Percentiles rank a stretch among this genome's conserved stretches.
These are phyloP conservation scores for Salvelinus namaycush DNA, from an alignment of 2,113 vertebrate genomes.

Conservation along the genomic window DNA sequence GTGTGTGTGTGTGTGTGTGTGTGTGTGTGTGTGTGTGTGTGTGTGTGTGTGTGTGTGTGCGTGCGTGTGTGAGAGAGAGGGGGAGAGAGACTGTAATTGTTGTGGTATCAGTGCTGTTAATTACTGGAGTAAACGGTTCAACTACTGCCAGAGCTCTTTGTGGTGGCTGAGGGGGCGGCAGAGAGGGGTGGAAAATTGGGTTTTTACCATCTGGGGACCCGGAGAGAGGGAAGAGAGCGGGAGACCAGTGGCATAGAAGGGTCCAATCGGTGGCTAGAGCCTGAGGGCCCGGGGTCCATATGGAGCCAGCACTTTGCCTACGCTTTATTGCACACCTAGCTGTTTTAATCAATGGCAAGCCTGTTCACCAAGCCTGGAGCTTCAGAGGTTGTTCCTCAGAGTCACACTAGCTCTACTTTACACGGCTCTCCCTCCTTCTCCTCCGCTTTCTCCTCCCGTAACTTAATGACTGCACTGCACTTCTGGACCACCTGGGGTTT, in stretches of 20 bases:
- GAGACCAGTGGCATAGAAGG: slow-evolving; percentile 68
- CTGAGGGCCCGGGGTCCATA: slow-evolving; percentile 87
- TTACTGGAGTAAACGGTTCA: slow-evolving; percentile 99
- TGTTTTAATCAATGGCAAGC: slow-evolving; percentile 85
- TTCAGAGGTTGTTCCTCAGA: slow-evolving; percentile 71
- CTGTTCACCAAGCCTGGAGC: slow-evolving; percentile 76
- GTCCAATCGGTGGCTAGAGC: slow-evolving; percentile 85
- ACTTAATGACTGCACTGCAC: slow-evolving; percentile 48
- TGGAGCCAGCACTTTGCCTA: slow-evolving; percentile 82
- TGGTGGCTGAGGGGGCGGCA: slow-evolving; percentile 81
- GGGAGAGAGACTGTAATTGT: slow-evolving; percentile 90
- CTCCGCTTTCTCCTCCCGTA: slow-evolving; percentile 35
- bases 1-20: slow-evolving; percentile 7
- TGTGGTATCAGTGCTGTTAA: slow-evolving; percentile 98
- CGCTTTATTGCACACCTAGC: slow-evolving; percentile 81
- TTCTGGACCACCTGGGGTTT: slow-evolving; percentile 34
- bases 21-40: slow-evolving; percentile 30
- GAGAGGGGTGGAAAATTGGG: slow-evolving; percentile 90
- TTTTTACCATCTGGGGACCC: slow-evolving; percentile 96
- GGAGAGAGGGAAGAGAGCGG: slow-evolving; percentile 66
- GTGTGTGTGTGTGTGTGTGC: slow-evolving; percentile 19
- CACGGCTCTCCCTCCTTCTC: slow-evolving; percentile 51
- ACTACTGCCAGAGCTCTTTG: slow-evolving; percentile 98
- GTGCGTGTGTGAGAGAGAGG: slow-evolving; percentile 25
- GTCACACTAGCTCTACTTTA: slow-evolving; percentile 60